Conservation (phyloP, 2,888 invertebrate genomes). For the Dione vanillae region DNA sequence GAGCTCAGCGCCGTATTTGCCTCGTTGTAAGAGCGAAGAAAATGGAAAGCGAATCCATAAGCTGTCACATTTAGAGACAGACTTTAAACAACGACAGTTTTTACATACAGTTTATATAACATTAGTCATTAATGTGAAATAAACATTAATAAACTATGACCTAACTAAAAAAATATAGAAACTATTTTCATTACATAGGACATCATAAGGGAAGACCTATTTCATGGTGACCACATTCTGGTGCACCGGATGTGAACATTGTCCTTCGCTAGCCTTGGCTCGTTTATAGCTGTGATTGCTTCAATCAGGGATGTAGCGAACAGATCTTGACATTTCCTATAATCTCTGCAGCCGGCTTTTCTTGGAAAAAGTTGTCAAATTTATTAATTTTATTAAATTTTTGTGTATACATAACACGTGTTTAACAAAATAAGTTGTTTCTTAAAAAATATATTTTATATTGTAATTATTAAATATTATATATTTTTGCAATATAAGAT, state of each 20-base stretch:
- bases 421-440: background rate
- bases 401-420: too few species aligned
- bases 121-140: too few species aligned
- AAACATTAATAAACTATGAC: too few species aligned
- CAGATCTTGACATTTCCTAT: constrained; percentile 38
- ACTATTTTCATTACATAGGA: background rate
- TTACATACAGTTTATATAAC: too few species aligned
- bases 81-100: too few species aligned
- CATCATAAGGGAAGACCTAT: constrained; percentile 27
- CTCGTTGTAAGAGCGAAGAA: too few species aligned
- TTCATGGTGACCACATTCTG: constrained; percentile 35
- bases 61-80: too few species aligned
- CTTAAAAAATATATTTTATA: background rate
- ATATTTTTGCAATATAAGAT: too few species aligned
- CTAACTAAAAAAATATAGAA: too few species aligned
- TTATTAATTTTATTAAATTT: too few species aligned
- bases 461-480: background rate
- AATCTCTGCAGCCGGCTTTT: background rate
- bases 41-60: too few species aligned
- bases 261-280: constrained; percentile 81
- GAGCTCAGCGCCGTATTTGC: too few species aligned
- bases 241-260: constrained; percentile 64
- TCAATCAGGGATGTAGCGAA: constrained; percentile 67
- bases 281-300: constrained; percentile 61
- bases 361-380: background rate